Evolutionary conservation across 2,113 vertebrate species (phyloP).

Genomic region (Danio rerio): DNA sequence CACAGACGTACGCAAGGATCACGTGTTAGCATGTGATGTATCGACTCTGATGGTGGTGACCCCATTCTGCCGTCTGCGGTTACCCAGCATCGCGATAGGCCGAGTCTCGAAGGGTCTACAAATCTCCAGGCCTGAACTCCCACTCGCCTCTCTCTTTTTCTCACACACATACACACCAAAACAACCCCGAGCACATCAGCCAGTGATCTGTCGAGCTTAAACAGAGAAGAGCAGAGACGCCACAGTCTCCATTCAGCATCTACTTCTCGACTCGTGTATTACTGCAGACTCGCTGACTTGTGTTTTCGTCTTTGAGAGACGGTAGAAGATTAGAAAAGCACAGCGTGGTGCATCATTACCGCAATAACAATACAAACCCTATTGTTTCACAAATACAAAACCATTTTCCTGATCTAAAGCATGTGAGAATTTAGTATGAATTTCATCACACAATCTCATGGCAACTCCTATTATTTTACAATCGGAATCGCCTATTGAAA

Average conservation of each 20-base stretch:
- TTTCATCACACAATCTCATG: too few species aligned
- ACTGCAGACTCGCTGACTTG: not conserved
- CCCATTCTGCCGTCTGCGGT: constrained; percentile 78
- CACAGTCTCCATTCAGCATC: constrained; percentile 29
- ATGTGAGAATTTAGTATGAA: not conserved
- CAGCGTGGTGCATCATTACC: not conserved
- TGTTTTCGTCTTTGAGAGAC: constrained; percentile 8
- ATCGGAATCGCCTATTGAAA: too few species aligned
- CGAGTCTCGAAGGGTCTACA: constrained; percentile 59
- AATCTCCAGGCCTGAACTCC: constrained; percentile 38
- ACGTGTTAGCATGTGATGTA: constrained; percentile 59
- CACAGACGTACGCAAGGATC: constrained; percentile 28
- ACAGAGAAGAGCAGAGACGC: constrained; percentile 5
- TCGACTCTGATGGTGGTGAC: constrained; percentile 75
- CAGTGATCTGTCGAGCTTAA: constrained; percentile 35
- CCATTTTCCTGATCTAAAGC: constrained; percentile 8
- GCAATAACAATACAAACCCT: constrained; percentile 22
- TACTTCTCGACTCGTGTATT: not conserved
- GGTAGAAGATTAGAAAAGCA: not conserved
- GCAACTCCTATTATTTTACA: too few species aligned
- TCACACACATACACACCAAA: constrained; percentile 21
- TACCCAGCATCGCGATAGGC: constrained; percentile 67
- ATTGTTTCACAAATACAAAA: constrained; percentile 14
- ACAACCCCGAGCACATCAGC: constrained; percentile 15
- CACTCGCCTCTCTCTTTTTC: constrained; percentile 12